Evolutionary conservation across 2,113 vertebrate genomes (phyloP), one percentile per base, ranked within the genome.

Genomic region (Gorsachius goisagi): DNA sequence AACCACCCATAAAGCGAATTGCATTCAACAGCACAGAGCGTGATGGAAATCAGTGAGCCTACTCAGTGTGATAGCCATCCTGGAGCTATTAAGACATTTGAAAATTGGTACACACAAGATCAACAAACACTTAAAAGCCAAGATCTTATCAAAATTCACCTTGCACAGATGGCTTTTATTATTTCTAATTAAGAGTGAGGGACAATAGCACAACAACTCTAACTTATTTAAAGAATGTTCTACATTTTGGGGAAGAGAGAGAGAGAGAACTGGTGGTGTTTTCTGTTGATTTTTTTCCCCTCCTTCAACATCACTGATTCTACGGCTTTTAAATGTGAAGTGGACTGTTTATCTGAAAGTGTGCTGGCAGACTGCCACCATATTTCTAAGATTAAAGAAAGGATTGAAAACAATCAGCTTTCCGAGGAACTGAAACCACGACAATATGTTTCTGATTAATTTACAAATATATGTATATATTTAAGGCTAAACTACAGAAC

Each of bases 381-480:
- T 97, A 97, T 97, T 98, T 98, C 97, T 97, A 97, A 98, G 98
- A 98, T 98, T 98, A 97, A 98, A 98, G 98, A 98, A 97, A 95
- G 89, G 88, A 97, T 85, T 90, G 96, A 97, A 97, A 97, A 98
- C 97, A 98, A 98, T 98, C 97, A 96, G 94, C 95, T 98, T 98
- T 96, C 96, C 5, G 82, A 97, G 93, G 94, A 97, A 97, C 41
- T 98, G 94, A 96, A 96, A 96, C 88, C 93, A 90, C 24, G 47
- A 97, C 96, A 98, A 98, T 98, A 95, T 98, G 98, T 98, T 98
- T 98, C 95, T 95, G 96, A 98, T 98, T 98, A 98, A 98, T 98
- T 98, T 98, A 98, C 97, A 98, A 98, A 98, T 98, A 98, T 85
- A 98, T 97, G 96, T 98, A 97, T 98, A 96, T 97, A 98, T 98